Evolutionary conservation across 2,888 invertebrate species (phyloP), one percentile per base, ranked within the genome.

Genomic region (Acrobasis repandana): DNA sequence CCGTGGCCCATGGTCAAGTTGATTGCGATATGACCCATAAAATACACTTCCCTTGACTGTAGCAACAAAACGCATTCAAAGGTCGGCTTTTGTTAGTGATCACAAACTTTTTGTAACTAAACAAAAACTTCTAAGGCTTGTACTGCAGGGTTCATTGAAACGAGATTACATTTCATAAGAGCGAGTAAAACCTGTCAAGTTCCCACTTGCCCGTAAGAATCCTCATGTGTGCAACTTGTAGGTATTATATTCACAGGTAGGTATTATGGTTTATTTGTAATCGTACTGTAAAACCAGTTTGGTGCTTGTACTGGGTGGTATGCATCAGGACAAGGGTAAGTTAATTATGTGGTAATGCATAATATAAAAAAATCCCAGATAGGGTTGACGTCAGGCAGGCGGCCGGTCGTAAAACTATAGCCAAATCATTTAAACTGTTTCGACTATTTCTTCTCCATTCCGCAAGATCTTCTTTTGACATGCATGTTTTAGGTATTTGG

Each of bases 21-120:
- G 50, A 38, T 54, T 38, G 16, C 52, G 52, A 54, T 54, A 54
- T 54, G 52, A 54, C 52, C 52, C 52, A 36, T 54, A 54, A 36
- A 36, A 36, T 18, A 4, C 18, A 54, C n/a, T 54, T 54, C 36
- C 52, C 52, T 54, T 54, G 52, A 54, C 15, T 54, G 52, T 28
- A 4, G 6, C 34, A 15, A 52, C 34, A 52, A 52, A 10, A 38
- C 51, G 51, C 51, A 51, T 51, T 51, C 15, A 34, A 51, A 54
- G 52, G 36, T 54, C 52, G 52, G 5, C 52, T 54, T 54, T 36
- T 54, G 52, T 54, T 54, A 16, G 52, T 15, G 33, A 51, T 15
- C 51, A 14, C 1, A 9, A 34, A 8, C 51, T 51, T 54, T 54
- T 54, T 54, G 36, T 38, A 54, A 18, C n/a, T 11, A 36, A 54